Conservation (phyloP, 2,888 invertebrate species). For the Strigamia crassipes region DNA sequence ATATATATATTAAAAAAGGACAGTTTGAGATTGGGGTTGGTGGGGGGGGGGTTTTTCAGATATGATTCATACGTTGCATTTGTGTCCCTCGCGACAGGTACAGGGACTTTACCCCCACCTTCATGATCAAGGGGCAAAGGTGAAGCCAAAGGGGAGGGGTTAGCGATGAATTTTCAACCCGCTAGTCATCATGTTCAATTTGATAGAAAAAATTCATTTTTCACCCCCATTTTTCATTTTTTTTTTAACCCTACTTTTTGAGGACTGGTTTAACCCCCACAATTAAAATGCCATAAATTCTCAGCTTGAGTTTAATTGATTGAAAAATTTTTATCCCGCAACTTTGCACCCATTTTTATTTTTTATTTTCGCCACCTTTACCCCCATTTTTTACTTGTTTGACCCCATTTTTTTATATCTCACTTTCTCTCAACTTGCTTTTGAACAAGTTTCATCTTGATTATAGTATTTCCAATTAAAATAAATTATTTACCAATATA, state of each 20-base stretch:
- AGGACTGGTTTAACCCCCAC: background rate
- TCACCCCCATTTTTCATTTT: conserved; percentile 1
- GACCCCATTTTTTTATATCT: too few relatives aligned
- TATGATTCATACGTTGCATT: conserved; percentile 22
- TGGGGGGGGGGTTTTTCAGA: background rate
- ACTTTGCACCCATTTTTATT: too few relatives aligned
- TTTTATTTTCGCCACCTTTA: too few relatives aligned
- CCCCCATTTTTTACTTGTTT: too few relatives aligned
- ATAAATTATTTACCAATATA: too few relatives aligned
- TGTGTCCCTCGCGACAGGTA: conserved; percentile 5
- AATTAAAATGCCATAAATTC: too few relatives aligned
- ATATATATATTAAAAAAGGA: background rate
- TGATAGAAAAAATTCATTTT: conserved; percentile 26
- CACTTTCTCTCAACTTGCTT: too few relatives aligned
- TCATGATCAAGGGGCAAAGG: conserved; percentile 10
- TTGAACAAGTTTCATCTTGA: too few relatives aligned
- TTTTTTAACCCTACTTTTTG: background rate
- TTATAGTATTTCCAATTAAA: too few relatives aligned
- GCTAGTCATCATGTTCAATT: conserved; percentile 12
- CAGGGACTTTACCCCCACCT: conserved; percentile 25
- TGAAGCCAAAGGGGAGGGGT: conserved; percentile 7
- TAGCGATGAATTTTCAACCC: conserved; percentile 21
- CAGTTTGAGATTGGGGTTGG: background rate
- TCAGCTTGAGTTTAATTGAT: too few relatives aligned
- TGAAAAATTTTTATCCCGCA: too few relatives aligned